Percentiles rank a stretch among this genome's conserved stretches.
Conservation (phyloP, 2,888 invertebrate species). For the Epiblema foenella region DNA sequence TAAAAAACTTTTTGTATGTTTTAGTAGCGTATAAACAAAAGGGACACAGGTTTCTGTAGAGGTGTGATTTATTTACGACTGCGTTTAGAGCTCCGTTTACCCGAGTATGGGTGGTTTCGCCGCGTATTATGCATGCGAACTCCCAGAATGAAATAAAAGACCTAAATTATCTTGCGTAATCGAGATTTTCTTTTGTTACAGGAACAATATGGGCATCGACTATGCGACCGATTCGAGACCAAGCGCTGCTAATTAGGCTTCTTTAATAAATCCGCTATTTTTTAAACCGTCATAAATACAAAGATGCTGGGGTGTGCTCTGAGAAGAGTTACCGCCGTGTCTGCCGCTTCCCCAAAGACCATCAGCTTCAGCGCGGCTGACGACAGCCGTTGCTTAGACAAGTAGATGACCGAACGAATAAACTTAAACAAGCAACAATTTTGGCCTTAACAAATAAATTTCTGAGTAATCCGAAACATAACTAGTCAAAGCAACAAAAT, state of each 20-base stretch:
- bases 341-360: slow-evolving; percentile 62
- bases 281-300: slow-evolving; percentile 66
- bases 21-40: slow-evolving; percentile 84
- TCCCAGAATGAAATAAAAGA: slow-evolving; percentile 45
- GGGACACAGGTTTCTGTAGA: slow-evolving; percentile 73
- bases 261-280: slow-evolving; percentile 60
- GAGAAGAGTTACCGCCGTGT: slow-evolving; percentile 73
- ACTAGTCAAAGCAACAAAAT: slow-evolving; percentile 74
- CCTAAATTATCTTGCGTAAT: slow-evolving; percentile 50
- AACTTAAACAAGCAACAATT: slow-evolving; percentile 54
- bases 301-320: slow-evolving; percentile 84
- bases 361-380: slow-evolving; percentile 77
- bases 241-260: slow-evolving; percentile 58
- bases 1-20: slow-evolving; percentile 73
- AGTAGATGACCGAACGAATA: slow-evolving; percentile 67
- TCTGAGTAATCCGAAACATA: slow-evolving; percentile 57
- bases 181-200: slow-evolving; percentile 74
- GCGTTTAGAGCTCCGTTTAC: slow-evolving; percentile 74
- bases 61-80: slow-evolving; percentile 84
- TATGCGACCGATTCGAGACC: slow-evolving; percentile 56
- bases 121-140: slow-evolving; percentile 55
- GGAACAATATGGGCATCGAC: slow-evolving; percentile 76
- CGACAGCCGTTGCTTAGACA: slow-evolving; percentile 83
- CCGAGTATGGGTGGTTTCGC: slow-evolving; percentile 74
- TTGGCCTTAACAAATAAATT: slow-evolving; percentile 54